Evolutionary conservation across 2,888 invertebrate species (phyloP), one percentile per base, ranked within the genome.

Genomic region (Athalia cordata): DNA sequence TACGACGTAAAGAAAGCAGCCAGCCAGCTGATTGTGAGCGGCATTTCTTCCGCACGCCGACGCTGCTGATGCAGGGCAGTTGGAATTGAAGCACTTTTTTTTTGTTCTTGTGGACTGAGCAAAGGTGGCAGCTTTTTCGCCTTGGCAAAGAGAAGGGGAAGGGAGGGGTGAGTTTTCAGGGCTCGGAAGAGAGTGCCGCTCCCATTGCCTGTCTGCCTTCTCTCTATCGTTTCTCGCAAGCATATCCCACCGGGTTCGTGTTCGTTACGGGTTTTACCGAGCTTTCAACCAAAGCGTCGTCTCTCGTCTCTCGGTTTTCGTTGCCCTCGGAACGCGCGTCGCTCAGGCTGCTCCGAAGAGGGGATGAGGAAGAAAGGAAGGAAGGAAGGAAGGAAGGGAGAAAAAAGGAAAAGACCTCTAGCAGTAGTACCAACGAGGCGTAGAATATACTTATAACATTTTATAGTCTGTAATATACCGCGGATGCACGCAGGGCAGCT

Each of bases 51-150:
- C 1, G 29, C 2, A 29, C 29, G 47, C 50, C 47, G 62, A 62
- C 75, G 59, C 47, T 45, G 59, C 49, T 52, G 75, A 75, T 75
- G 64, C 75, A 50, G 75, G 62, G 62, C 75, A 49, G 4, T 13
- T 50, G 43, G 62, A 75, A 75, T 75, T 62, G 52, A 75, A 75
- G 62, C 75, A 75, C 59, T 75, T 29, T 75, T 50, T 75, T 52
- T 64, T 75, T 29, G 62, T 50, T 75, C 50, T 64, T 15, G 62
- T 29, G 29, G 29, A 29, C 29, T 29, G 29, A 29, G 29, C 29
- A 29, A 29, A 29, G 29, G 29, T 29, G 29, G 29, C 29, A 29
- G 29, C 29, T 29, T 29, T 29, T 29, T 29, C 2, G 50, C 72
- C n/a, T 29, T 45, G 45, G 7, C 9, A n/a, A 13, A 59, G 8